Evolutionary conservation across 2,888 invertebrate genomes (phyloP).

Genomic region (Caenorhabditis panamensis): DNA sequence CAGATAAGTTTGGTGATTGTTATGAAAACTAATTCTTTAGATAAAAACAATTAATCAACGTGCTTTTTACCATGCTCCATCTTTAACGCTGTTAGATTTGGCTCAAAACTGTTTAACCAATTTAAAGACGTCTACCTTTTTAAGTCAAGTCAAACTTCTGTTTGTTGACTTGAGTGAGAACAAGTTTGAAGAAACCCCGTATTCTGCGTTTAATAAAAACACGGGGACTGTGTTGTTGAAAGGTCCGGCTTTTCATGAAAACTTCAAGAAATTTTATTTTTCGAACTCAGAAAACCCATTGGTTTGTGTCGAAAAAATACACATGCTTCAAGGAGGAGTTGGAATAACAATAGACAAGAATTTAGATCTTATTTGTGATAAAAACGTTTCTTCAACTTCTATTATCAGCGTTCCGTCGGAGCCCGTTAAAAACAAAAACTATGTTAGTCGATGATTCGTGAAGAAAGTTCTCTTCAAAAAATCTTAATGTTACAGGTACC

Average conservation of each 20-base stretch:
- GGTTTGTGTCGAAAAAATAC: slow-evolving; percentile 80
- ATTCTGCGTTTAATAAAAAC: slow-evolving; percentile 79
- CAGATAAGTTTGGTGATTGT: background rate
- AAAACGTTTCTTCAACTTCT: slow-evolving; percentile 29
- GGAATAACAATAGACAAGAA: slow-evolving; percentile 77
- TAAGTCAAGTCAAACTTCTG: slow-evolving; percentile 79
- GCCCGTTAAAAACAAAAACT: slow-evolving; percentile 57
- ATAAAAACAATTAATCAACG: slow-evolving; percentile 78
- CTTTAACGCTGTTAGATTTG: slow-evolving; percentile 80
- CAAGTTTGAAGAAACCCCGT: slow-evolving; percentile 77
- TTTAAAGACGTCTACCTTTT: slow-evolving; percentile 78
- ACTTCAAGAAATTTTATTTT: slow-evolving; percentile 16
- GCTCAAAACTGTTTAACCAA: slow-evolving; percentile 76
- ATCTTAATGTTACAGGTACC: no score
- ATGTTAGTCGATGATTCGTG: no score
- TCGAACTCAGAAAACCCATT: slow-evolving; percentile 81
- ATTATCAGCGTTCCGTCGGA: no score
- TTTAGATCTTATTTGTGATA: slow-evolving; percentile 75
- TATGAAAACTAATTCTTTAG: slow-evolving; percentile 59
- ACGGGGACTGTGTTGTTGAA: slow-evolving; percentile 80
- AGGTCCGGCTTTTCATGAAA: slow-evolving; percentile 74
- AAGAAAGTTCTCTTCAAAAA: no score
- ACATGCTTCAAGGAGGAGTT: slow-evolving; percentile 80
- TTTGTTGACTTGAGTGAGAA: slow-evolving; percentile 80
- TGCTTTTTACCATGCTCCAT: slow-evolving; percentile 80